These are phyloP conservation scores for Pseudotriccus pelzelni DNA, from an alignment of 2,797 vertebrate species.

Conservation along the genomic window DNA sequence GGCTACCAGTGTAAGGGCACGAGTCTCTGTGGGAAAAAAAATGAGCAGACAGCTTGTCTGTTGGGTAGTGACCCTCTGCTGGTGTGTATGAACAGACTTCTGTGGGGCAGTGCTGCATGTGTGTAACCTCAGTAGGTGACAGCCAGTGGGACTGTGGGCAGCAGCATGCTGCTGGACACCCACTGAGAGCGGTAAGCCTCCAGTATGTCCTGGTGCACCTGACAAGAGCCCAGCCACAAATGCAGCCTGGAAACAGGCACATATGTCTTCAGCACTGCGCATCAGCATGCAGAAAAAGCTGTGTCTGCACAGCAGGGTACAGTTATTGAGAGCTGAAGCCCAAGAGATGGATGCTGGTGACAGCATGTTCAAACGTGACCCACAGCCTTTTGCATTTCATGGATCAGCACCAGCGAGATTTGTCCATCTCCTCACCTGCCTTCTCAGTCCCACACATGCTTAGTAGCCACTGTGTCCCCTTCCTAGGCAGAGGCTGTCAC, in stretches of 20 bases:
- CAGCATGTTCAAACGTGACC: neutral
- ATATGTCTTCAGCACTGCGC: neutral
- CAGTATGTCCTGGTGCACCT: neutral
- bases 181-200: neutral
- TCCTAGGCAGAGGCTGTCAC: neutral
- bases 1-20: neutral
- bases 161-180: neutral
- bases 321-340: neutral
- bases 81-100: neutral
- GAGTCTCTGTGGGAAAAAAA: neutral
- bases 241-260: neutral
- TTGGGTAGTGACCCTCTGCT: neutral
- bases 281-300: neutral
- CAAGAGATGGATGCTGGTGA: neutral
- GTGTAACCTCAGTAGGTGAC: neutral
- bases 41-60: neutral
- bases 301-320: neutral
- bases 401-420: neutral
- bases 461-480: neutral
- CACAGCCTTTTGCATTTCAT: neutral
- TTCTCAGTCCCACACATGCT: neutral
- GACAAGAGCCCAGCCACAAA: neutral
- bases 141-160: neutral
- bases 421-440: neutral
- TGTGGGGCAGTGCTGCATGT: rapidly evolving